Evolutionary conservation across 2,113 vertebrate species (phyloP), one percentile per base, ranked within the genome.

Genomic region (Danionella cerebrum): DNA sequence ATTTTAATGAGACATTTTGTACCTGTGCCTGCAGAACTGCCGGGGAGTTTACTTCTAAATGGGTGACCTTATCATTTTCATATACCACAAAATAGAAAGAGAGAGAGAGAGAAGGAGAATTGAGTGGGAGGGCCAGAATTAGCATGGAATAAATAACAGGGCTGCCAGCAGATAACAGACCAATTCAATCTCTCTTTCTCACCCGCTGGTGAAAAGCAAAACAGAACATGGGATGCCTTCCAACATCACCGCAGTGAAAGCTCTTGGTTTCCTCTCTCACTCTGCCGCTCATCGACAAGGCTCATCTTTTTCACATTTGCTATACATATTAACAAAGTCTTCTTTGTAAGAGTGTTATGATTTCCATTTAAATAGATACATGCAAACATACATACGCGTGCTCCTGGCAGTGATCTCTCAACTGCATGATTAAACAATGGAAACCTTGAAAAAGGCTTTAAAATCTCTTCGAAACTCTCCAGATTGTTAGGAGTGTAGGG

Each of bases 61-160:
- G 29, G 35, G 18, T 63, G 42, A 4, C 44, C 59, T 48, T 48
- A 48, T 45, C 41, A 59, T 60, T 25, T 45, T 19, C 31, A 3
- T 31, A 44, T 14, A 5, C 10, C 57, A 19, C 14, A 44, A 44
- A 60, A 16, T 60, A 8, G n/a, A 38, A 47, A 59, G 11, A 16
- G 16, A 42, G 2, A 55, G 13, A 38, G n/a, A 13, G 21, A 21
- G 53, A 47, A 29, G 18, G 45, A 19, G 47, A 18, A 48, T 63
- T 16, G 63, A 67, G 82, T 79, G 73, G 76, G 83, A 68, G 71
- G 79, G 75, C 73, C 78, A 74, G 72, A 82, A 80, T 80, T 83
- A 80, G 79, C 76, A 73, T 80, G 67, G 78, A 80, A 78, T 81
- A 84, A 78, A 84, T 69, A 75, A 73, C 74, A 59, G 19, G 47